phyloP scores from a whole-genome alignment of 1,140 invertebrate species.

The Aphis gossypii region DNA sequence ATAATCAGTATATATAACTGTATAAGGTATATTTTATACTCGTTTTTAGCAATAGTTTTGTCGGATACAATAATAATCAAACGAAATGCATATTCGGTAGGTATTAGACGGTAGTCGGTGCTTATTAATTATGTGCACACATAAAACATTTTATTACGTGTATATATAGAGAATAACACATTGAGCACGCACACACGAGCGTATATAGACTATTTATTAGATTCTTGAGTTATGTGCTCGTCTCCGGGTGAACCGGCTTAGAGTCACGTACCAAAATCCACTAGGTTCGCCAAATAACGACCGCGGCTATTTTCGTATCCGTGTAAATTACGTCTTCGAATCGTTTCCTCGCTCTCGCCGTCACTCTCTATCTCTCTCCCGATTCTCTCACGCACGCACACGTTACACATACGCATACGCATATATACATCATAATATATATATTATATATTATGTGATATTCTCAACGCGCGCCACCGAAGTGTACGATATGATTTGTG shows the following conservation, averaged over 20 bases:
- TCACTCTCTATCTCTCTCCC: background rate
- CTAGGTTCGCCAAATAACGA: constrained; percentile 30
- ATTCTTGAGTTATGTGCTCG: constrained; percentile 3
- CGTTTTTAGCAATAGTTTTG: background rate
- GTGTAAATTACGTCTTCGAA: constrained; percentile 22
- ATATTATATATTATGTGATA: background rate
- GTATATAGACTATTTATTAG: background rate
- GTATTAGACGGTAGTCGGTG: background rate
- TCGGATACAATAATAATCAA: background rate
- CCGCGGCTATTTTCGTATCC: constrained; percentile 47
- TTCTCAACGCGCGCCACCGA: background rate
- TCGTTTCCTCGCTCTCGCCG: background rate
- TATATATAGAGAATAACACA: background rate
- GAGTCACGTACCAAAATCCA: constrained; percentile 42
- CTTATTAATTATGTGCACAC: background rate
- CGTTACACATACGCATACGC: too few species aligned
- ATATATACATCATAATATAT: too few species aligned
- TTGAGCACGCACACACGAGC: background rate
- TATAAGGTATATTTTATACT: background rate
- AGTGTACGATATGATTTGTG: constrained; percentile 34
- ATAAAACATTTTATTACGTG: background rate
- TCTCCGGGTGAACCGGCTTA: background rate
- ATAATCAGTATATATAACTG: background rate
- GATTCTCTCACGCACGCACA: background rate
- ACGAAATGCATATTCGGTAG: background rate